These are phyloP conservation scores for Proisotoma minuta DNA, from an alignment of 2,888 invertebrate species.

Conservation along the genomic window DNA sequence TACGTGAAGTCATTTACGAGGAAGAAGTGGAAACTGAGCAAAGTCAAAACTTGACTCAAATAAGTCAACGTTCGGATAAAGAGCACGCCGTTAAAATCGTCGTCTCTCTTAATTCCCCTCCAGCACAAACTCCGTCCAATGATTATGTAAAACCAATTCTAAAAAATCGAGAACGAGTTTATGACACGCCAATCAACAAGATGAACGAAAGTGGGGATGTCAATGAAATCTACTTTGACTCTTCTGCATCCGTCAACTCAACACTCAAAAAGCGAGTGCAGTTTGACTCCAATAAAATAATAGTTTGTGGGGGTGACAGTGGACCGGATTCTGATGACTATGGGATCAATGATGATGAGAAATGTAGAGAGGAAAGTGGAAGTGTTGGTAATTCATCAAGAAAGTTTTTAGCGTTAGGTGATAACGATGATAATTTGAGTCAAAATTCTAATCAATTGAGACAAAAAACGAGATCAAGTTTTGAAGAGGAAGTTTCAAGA, in stretches of 20 bases:
- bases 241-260: conserved; percentile 21
- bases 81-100: conserved; percentile 45
- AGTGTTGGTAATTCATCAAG: conserved; percentile 15
- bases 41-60: neutral
- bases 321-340: conserved; percentile 17
- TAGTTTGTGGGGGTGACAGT: conserved; percentile 36
- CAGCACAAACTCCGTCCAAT: conserved; percentile 3
- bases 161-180: conserved; percentile 38
- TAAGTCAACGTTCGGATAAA: conserved; percentile 3
- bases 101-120: conserved; percentile 30
- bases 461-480: conserved; percentile 19
- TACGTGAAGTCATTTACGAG: conserved; percentile 46
- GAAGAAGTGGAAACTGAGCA: conserved; percentile 31
- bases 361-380: conserved; percentile 11
- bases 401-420: neutral
- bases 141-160: conserved; percentile 45
- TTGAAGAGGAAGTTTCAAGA: conserved; percentile 37
- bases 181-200: conserved; percentile 26
- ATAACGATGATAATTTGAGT: conserved; percentile 8
- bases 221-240: conserved; percentile 36
- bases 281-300: conserved; percentile 35
- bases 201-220: neutral
- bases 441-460: neutral
- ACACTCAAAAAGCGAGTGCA: conserved; percentile 43
- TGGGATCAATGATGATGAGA: conserved; percentile 15